Conservation (phyloP, 2,888 invertebrate species). For the Standfussiana lucernea region DNA sequence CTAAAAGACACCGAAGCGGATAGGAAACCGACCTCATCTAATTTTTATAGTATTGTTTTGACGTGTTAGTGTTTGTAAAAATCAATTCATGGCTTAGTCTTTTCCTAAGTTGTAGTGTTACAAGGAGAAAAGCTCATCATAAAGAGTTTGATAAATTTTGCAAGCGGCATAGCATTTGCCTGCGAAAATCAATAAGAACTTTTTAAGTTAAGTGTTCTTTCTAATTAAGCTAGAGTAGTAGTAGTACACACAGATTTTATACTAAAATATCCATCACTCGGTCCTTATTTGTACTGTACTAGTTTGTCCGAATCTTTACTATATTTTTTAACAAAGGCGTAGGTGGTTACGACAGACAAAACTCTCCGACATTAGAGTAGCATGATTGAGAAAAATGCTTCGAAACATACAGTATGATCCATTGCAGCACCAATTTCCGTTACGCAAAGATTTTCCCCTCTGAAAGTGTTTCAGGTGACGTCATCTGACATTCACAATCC, state of each 20-base stretch:
- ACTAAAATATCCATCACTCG: not conserved
- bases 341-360: not conserved
- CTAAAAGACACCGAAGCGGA: not conserved
- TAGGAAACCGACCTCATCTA: not conserved
- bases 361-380: not conserved
- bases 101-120: not conserved
- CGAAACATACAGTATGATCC: not conserved
- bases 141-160: not conserved
- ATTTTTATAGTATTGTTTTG: not conserved
- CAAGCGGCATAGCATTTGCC: not conserved
- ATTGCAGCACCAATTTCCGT: conserved; percentile 7
- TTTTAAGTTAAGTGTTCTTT: not conserved
- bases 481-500: conserved; percentile 10
- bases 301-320: not conserved
- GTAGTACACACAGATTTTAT: too few species aligned
- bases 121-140: not conserved
- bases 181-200: not conserved
- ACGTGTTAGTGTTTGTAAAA: not conserved
- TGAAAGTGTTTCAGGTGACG: conserved; percentile 17
- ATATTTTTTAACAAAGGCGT: not conserved
- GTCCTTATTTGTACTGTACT: not conserved
- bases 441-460: not conserved
- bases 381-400: not conserved
- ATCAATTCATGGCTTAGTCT: not conserved
- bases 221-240: not conserved